Percentiles rank a stretch among this genome's conserved stretches.
These are phyloP conservation scores for Scotopteryx bipunctaria DNA, from an alignment of 2,888 invertebrate genomes.

Conservation along the genomic window DNA sequence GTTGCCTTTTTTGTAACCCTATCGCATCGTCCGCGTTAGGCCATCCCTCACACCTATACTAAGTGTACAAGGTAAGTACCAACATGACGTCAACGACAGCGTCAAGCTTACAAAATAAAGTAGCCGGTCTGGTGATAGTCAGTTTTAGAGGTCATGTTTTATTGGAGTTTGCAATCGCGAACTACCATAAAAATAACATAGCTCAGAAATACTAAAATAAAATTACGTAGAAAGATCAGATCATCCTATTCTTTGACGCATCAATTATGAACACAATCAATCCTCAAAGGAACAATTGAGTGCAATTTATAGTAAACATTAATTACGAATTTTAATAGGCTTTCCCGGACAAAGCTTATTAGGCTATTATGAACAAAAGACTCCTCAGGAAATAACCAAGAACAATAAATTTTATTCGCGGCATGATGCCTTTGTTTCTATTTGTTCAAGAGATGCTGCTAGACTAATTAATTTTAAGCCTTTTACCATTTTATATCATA, in stretches of 20 bases:
- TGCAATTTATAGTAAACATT: slow-evolving; percentile 28
- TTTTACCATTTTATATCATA: too few species aligned
- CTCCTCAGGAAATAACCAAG: slow-evolving; percentile 20
- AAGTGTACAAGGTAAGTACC: too few species aligned
- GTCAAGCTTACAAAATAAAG: too few species aligned
- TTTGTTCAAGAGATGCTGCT: slow-evolving; percentile 41
- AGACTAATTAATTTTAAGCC: slow-evolving; percentile 3
- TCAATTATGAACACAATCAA: neutral
- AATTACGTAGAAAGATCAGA: too few species aligned
- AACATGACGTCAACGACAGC: too few species aligned
- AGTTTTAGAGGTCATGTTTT: too few species aligned
- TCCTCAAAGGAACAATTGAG: slow-evolving; percentile 13
- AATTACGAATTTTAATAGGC: slow-evolving; percentile 26
- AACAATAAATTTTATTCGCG: slow-evolving; percentile 23
- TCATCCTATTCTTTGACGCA: neutral
- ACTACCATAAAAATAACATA: neutral
- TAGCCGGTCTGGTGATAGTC: too few species aligned
- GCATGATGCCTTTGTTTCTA: slow-evolving; percentile 19
- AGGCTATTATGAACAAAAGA: slow-evolving; percentile 27
- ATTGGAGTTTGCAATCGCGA: too few species aligned
- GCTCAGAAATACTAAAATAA: neutral
- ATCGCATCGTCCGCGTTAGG: too few species aligned
- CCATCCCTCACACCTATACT: too few species aligned
- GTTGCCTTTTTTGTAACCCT: too few species aligned
- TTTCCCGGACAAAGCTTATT: slow-evolving; percentile 16